Percentiles rank a stretch among this genome's conserved stretches.
Conservation (phyloP, 1,140 invertebrate genomes). For the Agrilus planipennis region DNA sequence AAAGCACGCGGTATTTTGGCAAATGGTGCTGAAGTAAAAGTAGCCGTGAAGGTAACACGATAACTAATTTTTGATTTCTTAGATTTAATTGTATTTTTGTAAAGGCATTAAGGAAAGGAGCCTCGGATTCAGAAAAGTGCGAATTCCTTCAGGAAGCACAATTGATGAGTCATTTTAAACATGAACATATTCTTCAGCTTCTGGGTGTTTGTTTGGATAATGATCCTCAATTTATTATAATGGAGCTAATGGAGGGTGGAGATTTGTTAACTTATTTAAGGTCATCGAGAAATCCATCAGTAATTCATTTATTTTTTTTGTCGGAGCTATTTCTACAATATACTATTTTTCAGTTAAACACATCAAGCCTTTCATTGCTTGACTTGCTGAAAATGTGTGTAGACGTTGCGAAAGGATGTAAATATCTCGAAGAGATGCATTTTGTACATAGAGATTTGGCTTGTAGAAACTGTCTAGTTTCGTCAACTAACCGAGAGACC, state of each 20-base stretch:
- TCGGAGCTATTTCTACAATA: no score
- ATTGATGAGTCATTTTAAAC: constrained; percentile 94
- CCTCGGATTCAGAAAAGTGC: constrained; percentile 76
- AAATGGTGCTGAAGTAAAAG: constrained; percentile 45
- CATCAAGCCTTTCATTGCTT: constrained; percentile 49
- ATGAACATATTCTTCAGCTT: constrained; percentile 86
- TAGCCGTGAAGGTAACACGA: constrained; percentile 68
- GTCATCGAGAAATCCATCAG: constrained; percentile 54
- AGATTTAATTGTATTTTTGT: constrained; percentile 7
- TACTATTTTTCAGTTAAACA: constrained; percentile 21
- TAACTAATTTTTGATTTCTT: constrained; percentile 1
- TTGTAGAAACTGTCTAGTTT: constrained; percentile 86
- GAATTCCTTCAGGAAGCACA: constrained; percentile 96
- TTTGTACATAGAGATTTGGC: constrained; percentile 95
- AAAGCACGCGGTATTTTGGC: constrained; percentile 52
- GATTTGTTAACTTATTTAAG: constrained; percentile 85
- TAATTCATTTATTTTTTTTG: constrained; percentile 34
- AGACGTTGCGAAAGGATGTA: constrained; percentile 87
- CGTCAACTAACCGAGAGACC: constrained; percentile 49
- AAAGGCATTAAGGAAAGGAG: constrained; percentile 83
- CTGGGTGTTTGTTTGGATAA: constrained; percentile 90
- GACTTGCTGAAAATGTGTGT: constrained; percentile 87
- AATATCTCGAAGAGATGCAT: constrained; percentile 87
- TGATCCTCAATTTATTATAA: constrained; percentile 83
- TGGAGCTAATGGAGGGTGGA: constrained; percentile 95